Conservation (phyloP, 2,797 vertebrate species). For the Gobio occitaniae region DNA sequence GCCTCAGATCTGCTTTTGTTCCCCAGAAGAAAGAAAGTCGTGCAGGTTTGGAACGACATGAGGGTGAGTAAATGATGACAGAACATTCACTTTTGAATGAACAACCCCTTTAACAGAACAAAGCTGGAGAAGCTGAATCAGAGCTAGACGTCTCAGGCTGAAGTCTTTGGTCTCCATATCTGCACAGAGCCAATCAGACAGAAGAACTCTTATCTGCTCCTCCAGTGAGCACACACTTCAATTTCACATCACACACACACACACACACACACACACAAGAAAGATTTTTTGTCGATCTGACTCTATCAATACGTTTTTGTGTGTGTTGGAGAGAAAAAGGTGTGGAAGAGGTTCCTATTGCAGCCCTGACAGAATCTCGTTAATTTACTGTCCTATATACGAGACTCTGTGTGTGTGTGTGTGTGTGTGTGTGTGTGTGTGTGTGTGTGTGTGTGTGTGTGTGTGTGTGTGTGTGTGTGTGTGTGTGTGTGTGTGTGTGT, state of each 20-base stretch:
- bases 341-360: background rate
- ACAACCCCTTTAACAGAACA: slow-evolving; percentile 12
- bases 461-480: background rate
- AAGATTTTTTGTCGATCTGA: background rate
- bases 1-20: slow-evolving; percentile 4
- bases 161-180: slow-evolving; percentile 34
- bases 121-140: slow-evolving; percentile 11
- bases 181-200: slow-evolving; percentile 20
- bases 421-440: background rate
- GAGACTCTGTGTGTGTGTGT: background rate
- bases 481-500: too few species aligned
- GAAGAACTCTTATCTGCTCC: slow-evolving; percentile 13
- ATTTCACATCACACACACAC: slow-evolving; percentile 7
- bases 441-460: background rate
- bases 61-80: slow-evolving; percentile 22
- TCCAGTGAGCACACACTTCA: slow-evolving; percentile 34
- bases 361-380: background rate
- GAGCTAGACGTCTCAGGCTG: background rate
- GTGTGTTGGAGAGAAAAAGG: background rate
- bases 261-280: slow-evolving; percentile 1
- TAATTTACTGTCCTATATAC: background rate
- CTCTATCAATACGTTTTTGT: slow-evolving; percentile 4
- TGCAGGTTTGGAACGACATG: slow-evolving; percentile 14
- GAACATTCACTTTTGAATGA: slow-evolving; percentile 7
- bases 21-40: background rate